Evolutionary conservation across 2,797 vertebrate species (phyloP).

Genomic region (Chelmon rostratus): DNA sequence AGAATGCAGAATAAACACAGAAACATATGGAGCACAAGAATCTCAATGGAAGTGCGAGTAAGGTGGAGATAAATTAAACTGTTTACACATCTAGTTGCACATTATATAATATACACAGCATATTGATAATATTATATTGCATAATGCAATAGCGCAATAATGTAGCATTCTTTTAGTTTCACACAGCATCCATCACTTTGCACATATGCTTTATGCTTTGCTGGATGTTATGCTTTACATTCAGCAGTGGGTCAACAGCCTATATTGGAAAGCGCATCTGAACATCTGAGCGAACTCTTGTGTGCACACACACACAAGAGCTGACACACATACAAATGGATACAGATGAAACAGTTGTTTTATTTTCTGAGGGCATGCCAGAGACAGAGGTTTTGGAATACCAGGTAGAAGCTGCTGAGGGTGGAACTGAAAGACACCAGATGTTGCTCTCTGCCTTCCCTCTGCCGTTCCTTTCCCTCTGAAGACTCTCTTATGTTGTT

Average conservation of each 20-base stretch:
- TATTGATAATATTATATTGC: slow-evolving; percentile 1
- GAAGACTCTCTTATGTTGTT: slow-evolving; percentile 67
- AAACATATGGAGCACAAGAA: slow-evolving; percentile 52
- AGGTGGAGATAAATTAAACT: slow-evolving; percentile 43
- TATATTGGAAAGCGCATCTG: background rate
- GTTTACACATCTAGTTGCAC: slow-evolving; percentile 24
- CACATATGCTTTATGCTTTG: no score
- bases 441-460: slow-evolving; percentile 66
- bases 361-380: slow-evolving; percentile 58
- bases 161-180: background rate
- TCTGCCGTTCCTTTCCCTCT: slow-evolving; percentile 55
- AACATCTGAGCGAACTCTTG: slow-evolving; percentile 10
- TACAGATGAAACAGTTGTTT: slow-evolving; percentile 62
- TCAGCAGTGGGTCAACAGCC: background rate
- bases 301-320: slow-evolving; percentile 2
- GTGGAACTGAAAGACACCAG: slow-evolving; percentile 79
- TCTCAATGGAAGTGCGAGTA: slow-evolving; percentile 36
- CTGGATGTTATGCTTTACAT: slow-evolving; percentile 5
- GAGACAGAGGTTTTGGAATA: slow-evolving; percentile 59
- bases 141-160: background rate
- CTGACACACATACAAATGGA: slow-evolving; percentile 44
- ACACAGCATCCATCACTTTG: background rate
- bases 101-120: background rate
- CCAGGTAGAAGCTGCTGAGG: slow-evolving; percentile 66
- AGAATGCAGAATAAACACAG: slow-evolving; percentile 43